Evolutionary conservation across 1,140 invertebrate species (phyloP), one percentile per base, ranked within the genome.

Genomic region (Lucilia cuprina): DNA sequence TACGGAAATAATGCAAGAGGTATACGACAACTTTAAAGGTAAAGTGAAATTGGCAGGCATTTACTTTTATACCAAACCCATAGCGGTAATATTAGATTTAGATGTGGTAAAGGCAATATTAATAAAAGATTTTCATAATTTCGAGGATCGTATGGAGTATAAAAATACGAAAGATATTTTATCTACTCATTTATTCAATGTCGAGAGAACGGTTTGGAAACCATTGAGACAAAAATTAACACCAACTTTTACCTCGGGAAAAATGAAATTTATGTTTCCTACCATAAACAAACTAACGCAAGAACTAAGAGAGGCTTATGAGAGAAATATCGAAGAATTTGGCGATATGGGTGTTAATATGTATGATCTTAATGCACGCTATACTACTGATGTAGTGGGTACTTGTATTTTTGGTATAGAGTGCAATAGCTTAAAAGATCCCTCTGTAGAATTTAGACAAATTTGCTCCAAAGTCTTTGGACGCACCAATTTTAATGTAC

Each of bases 331-430:
- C 1, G 14, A 47, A n/a, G 41, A 78, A 21, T 47, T 35, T 13
- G 7, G 5, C 14, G 70, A 75, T 2, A 50, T 19, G 5, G 10
- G 50, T 14, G 30, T 84, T 14, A 50, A 84, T 30, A 84, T 91
- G 2, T 90, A 88, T 14, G 92, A 93, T 17, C 30, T 93, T 0
- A 89, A 91, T 80, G 92, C 89, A 0, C 90, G 91, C 19, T 95
- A 92, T 77, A 93, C 93, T 0, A 93, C 94, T 14, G 95, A 95
- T 85, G 90, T 94, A 0, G 94, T 95, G n/a, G 93, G 92, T 1
- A 91, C 88, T 5, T 93, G 92, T 74, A 93, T 92, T 1, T 95
- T 94, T 85, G 94, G 94, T 0, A 85, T 95, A 4, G 88, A 93
- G 0, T 92, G 92, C 7, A 92, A 94, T 84, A 93, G 93, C 0